A percentile compares a stretch with the other conserved stretches of the same genome.
Evolutionary conservation across 1,140 invertebrate species (phyloP).

Genomic region (Parasteatoda tepidariorum): DNA sequence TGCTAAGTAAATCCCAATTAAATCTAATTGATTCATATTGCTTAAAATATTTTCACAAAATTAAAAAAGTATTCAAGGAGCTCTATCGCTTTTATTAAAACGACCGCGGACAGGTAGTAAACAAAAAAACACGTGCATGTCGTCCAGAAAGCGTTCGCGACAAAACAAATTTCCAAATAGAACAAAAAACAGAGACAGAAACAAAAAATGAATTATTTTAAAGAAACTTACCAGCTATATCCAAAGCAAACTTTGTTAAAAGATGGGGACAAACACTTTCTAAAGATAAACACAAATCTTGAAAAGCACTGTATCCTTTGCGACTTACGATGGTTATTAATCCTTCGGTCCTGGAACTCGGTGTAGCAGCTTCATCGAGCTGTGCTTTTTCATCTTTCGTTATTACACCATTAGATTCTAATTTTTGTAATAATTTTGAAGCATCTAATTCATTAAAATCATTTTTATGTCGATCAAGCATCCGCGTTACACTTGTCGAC

Average conservation of each 20-base stretch:
- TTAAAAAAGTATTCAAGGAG: too few relatives aligned
- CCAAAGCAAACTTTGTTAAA: slow-evolving; percentile 52
- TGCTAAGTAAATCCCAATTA: too few relatives aligned
- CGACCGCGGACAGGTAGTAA: background rate
- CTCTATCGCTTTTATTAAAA: too few relatives aligned
- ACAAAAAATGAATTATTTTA: background rate
- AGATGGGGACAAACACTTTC: slow-evolving; percentile 48
- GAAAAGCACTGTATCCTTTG: slow-evolving; percentile 40
- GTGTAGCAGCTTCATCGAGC: background rate
- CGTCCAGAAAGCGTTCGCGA: background rate
- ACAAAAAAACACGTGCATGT: slow-evolving; percentile 7
- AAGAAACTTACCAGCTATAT: slow-evolving; percentile 47
- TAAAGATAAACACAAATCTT: slow-evolving; percentile 52
- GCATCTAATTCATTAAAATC: slow-evolving; percentile 39
- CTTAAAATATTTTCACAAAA: too few relatives aligned
- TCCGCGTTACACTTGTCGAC: slow-evolving; percentile 30
- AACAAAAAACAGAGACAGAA: background rate
- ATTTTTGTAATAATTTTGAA: slow-evolving; percentile 21
- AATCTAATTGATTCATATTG: too few relatives aligned
- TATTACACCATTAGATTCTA: slow-evolving; percentile 33
- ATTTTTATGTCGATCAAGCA: slow-evolving; percentile 46
- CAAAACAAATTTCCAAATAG: background rate
- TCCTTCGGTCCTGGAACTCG: slow-evolving; percentile 5
- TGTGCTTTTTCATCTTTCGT: background rate
- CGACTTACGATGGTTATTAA: slow-evolving; percentile 17